Evolutionary conservation across 2,797 vertebrate genomes (phyloP).

Genomic region (Diceros bicornis): DNA sequence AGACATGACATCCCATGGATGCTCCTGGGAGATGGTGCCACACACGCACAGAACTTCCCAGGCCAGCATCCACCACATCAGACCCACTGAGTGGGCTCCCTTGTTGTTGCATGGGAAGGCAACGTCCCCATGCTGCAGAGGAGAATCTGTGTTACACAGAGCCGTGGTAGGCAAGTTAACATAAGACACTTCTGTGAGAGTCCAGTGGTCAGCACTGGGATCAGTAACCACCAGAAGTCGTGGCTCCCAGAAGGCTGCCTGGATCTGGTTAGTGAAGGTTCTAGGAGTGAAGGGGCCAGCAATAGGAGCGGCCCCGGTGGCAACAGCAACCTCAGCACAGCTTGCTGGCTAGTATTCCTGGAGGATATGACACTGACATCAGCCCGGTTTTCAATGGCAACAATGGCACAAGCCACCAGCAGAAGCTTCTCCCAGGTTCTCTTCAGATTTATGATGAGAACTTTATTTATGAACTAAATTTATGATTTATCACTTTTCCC

Average conservation of each 20-base stretch:
- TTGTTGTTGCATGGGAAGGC: background rate
- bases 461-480: too few species aligned
- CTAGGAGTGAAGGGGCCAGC: background rate
- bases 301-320: background rate
- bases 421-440: background rate
- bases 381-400: background rate
- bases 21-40: background rate
- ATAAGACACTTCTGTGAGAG: background rate
- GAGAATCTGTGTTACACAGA: background rate
- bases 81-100: background rate
- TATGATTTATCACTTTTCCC: background rate
- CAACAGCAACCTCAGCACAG: conserved; percentile 25
- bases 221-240: background rate
- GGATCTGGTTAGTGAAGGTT: background rate
- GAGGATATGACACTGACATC: background rate
- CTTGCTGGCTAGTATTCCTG: background rate
- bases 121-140: background rate
- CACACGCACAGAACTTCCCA: background rate
- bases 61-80: background rate
- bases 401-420: background rate
- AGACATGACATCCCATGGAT: background rate
- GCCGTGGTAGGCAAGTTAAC: background rate
- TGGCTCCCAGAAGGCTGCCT: background rate
- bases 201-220: background rate
- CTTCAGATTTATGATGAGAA: conserved; percentile 16